These are phyloP conservation scores for Sebastes iracundus DNA, from an alignment of 2,797 vertebrate species.

Conservation along the genomic window DNA sequence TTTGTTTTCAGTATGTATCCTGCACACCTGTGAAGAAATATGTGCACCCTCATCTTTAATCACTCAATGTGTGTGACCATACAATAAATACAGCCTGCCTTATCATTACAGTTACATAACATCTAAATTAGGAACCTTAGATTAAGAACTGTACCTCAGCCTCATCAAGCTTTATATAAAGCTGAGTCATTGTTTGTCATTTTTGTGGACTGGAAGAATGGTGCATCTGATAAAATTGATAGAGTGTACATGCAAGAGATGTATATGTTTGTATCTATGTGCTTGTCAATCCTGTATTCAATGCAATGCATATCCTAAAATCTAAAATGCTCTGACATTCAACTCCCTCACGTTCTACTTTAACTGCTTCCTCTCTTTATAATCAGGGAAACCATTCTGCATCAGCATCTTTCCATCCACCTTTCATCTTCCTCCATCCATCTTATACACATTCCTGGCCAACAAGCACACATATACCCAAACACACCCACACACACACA, in stretches of 20 bases:
- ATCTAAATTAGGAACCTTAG: conserved; percentile 31
- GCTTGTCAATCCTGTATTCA: background rate
- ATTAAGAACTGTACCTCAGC: conserved; percentile 22
- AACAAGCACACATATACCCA: background rate
- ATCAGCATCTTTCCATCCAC: conserved; percentile 22
- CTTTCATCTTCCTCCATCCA: background rate
- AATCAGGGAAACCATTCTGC: conserved; percentile 1
- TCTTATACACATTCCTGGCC: conserved; percentile 1
- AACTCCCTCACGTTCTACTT: background rate
- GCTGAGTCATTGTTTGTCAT: conserved; percentile 26
- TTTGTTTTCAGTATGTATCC: background rate
- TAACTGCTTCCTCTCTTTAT: background rate
- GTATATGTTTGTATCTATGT: background rate
- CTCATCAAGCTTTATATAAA: background rate
- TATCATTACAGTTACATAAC: conserved; percentile 5
- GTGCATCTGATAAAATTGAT: conserved; percentile 3
- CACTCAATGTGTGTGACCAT: background rate
- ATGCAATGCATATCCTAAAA: background rate
- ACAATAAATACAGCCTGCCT: background rate
- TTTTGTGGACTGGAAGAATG: background rate
- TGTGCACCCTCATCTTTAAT: background rate
- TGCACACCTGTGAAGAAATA: background rate
- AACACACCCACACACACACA: background rate
- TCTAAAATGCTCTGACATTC: background rate
- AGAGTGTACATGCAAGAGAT: background rate